Evolutionary conservation across 2,113 vertebrate genomes (phyloP).

Genomic region (Prunella fulvescens): DNA sequence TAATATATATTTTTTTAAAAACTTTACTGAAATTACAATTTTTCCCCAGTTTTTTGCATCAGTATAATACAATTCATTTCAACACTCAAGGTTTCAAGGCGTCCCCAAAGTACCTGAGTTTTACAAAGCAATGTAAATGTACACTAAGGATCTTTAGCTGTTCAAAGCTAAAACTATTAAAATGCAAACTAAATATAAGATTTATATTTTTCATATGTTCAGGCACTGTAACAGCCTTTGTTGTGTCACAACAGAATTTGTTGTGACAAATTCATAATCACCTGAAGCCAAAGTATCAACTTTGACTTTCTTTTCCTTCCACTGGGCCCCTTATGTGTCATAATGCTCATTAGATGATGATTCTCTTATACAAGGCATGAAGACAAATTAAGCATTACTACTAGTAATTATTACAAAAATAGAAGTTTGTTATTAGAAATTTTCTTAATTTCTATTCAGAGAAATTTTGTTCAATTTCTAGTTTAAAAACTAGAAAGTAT

Average conservation of each 20-base stretch:
- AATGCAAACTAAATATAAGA: not conserved
- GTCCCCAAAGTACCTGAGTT: not conserved
- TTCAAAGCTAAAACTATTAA: not conserved
- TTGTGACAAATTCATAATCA: not conserved
- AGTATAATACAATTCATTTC: not conserved
- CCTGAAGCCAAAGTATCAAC: not conserved
- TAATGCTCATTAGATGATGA: not conserved
- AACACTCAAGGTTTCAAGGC: not conserved
- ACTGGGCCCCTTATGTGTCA: accelerated
- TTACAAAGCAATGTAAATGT: not conserved
- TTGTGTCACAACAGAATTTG: too few relatives aligned
- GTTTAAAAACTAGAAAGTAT: not conserved
- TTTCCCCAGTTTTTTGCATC: not conserved
- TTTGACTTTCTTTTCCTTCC: not conserved
- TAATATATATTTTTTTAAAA: not conserved
- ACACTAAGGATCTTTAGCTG: not conserved
- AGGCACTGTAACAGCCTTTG: not conserved
- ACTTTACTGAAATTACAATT: not conserved
- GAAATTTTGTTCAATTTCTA: not conserved
- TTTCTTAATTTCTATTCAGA: not conserved
- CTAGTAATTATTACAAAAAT: not conserved
- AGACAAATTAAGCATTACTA: not conserved
- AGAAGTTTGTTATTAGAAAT: not conserved
- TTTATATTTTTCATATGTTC: not conserved
- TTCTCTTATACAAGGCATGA: not conserved